Base-by-base conservation (phyloP, 2,888 invertebrate species). In the Cylindroiulus punctatus region DNA sequence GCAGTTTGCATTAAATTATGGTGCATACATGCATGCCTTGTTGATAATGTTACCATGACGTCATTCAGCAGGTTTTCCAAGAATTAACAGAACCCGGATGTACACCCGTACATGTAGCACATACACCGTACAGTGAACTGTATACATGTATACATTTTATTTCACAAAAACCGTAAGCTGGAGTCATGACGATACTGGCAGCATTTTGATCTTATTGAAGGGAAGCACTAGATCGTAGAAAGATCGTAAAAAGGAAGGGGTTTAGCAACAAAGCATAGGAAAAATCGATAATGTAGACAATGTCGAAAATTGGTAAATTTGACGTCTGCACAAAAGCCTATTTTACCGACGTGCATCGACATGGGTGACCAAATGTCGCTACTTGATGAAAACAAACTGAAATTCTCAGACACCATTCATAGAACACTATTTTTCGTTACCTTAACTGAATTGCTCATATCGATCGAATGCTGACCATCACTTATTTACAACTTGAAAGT, bases 261-360 rank as follows among this genome's bases (percentile, higher is more conserved):
- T 65, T 65, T 65, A 65, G 65, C 65, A 65, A 26, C 65, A 26
- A 65, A 65, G 65, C n/a, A 12, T 12, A 65, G 26, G n/a, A 65
- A 65, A 65, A 65, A 65, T 65, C 65, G 65, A 65, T 65, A 26
- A 65, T 65, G 65, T 26, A 65, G 65, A 65, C 65, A 65, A 65
- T 65, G 65, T 26, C 65, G 65, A 65, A 65, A 65, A 65, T 65
- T 65, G 26, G 26, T 65, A 65, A 65, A 10, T 65, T 65, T 12
- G 4, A n/a, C 65, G 65, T n/a, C 65, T 26, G 26, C 65, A 65
- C 65, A 65, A 65, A n/a, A 65, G 65, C 65, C 65, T 26, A 22
- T 65, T 65, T 65, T 12, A 10, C 65, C 12, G n/a, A 12, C 65
- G 5, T 65, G 12, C 26, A 8, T 65, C 26, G 22, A n/a, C 65